A percentile compares a stretch with the other conserved stretches of the same genome.
Conservation (phyloP, 2,888 invertebrate species). For the Deilephila elpenor region DNA sequence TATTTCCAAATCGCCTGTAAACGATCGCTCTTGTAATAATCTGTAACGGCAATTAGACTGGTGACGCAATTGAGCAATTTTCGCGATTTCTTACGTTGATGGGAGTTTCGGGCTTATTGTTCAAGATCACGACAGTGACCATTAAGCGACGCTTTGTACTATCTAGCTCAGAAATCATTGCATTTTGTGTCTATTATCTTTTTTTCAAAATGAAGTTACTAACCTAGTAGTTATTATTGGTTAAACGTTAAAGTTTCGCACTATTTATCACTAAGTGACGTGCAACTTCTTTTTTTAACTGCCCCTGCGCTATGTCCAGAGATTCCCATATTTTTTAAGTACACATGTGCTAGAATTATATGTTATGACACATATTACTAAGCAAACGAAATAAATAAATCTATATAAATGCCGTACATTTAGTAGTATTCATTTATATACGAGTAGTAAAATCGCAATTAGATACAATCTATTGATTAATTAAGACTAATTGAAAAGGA, state of each 20-base stretch:
- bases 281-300: too few relatives aligned
- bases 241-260: too few relatives aligned
- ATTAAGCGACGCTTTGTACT: conserved; percentile 24
- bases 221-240: neutral
- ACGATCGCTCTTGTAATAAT: conserved; percentile 73
- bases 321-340: too few relatives aligned
- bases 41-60: conserved; percentile 71
- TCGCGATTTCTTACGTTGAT: conserved; percentile 72
- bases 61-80: conserved; percentile 72
- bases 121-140: conserved; percentile 67
- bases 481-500: conserved; percentile 21
- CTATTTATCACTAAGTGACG: too few relatives aligned
- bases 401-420: too few relatives aligned
- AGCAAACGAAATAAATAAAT: too few relatives aligned
- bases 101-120: conserved; percentile 73
- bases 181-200: neutral
- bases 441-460: conserved; percentile 5
- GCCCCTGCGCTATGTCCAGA: too few relatives aligned
- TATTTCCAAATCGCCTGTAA: conserved; percentile 67
- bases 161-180: conserved; percentile 20
- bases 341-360: too few relatives aligned
- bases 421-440: too few relatives aligned
- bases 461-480: conserved; percentile 25
- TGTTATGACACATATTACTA: too few relatives aligned
- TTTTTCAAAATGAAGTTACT: neutral